These are phyloP conservation scores for Coluber constrictor DNA, from an alignment of 2,797 vertebrate genomes.

Conservation along the genomic window DNA sequence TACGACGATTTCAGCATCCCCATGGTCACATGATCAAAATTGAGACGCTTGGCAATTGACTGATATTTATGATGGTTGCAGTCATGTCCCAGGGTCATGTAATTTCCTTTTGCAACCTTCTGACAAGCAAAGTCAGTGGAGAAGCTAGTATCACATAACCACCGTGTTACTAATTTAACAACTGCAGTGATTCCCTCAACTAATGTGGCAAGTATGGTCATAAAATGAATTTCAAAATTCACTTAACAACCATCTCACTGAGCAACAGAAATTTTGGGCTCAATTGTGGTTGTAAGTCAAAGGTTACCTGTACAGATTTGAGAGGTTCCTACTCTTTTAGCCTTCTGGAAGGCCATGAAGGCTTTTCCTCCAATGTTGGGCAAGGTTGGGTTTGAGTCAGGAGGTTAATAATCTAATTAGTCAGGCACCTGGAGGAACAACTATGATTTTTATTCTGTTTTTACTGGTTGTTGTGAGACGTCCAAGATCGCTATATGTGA, in stretches of 20 bases:
- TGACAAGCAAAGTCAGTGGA: neutral
- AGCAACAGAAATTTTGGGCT: neutral
- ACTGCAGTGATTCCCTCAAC: neutral
- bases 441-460: neutral
- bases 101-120: too few relatives aligned
- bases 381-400: neutral
- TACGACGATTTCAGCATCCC: too few relatives aligned
- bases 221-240: neutral
- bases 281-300: neutral
- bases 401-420: neutral
- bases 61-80: too few relatives aligned
- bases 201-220: neutral
- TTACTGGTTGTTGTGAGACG: neutral
- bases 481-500: neutral
- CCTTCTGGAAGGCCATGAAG: neutral
- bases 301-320: neutral
- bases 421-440: neutral
- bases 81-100: too few relatives aligned
- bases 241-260: neutral
- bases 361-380: neutral
- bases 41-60: too few relatives aligned
- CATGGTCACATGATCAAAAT: too few relatives aligned
- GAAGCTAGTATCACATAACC: neutral
- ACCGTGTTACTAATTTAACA: neutral
- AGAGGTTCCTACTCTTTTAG: neutral